Conservation (phyloP, 2,888 invertebrate species). For the Ormyrus labotus region DNA sequence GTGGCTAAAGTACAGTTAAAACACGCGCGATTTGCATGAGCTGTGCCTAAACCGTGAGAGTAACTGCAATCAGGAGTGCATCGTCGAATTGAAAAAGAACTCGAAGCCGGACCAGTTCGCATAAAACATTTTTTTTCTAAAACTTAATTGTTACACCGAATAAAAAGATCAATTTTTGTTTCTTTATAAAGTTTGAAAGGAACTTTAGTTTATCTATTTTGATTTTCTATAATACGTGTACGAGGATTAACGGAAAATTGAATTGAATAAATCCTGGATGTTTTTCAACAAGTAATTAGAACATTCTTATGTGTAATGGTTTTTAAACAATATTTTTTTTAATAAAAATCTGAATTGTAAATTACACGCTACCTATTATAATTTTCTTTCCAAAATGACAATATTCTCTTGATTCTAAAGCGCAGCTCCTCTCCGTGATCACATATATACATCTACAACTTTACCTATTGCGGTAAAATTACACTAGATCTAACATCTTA, state of each 20-base stretch:
- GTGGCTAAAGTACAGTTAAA: constrained; percentile 24
- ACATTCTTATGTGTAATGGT: background rate
- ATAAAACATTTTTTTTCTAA: background rate
- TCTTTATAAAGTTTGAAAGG: constrained; percentile 20
- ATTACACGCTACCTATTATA: constrained; percentile 35
- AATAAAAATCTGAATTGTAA: constrained; percentile 12
- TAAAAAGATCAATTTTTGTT: background rate
- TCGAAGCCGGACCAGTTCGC: background rate
- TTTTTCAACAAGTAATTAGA: constrained; percentile 24
- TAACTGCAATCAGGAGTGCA: constrained; percentile 26
- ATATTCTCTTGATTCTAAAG: constrained; percentile 45
- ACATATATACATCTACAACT: constrained; percentile 53
- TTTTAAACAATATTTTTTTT: background rate
- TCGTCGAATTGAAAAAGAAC: constrained; percentile 23
- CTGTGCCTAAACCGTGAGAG: constrained; percentile 14
- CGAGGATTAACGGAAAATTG: constrained; percentile 3
- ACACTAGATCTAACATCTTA: constrained; percentile 53
- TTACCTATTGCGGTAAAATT: constrained; percentile 47
- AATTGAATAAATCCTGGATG: background rate
- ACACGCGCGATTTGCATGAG: constrained; percentile 13
- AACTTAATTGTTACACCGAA: too few species aligned
- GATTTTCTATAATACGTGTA: constrained; percentile 38
- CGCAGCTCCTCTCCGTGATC: constrained; percentile 44
- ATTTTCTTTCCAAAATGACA: constrained; percentile 41
- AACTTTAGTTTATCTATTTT: constrained; percentile 52